Base-by-base conservation (phyloP, 2,888 invertebrate species). In the Papilio gigon region DNA sequence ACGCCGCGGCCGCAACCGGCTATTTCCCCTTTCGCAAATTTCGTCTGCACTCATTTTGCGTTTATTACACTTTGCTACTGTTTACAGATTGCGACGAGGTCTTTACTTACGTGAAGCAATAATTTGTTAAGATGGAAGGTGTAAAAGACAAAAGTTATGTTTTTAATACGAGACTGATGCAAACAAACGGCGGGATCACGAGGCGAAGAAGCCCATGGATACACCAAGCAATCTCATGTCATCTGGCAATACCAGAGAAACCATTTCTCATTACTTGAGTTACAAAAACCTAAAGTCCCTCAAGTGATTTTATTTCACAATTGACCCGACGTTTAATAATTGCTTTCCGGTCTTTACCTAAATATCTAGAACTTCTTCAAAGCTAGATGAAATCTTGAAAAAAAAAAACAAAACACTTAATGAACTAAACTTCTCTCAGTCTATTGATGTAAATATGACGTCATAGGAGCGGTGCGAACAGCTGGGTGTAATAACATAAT, bases 381-480 rank as follows among this genome's bases (percentile, higher is more conserved):
- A 17, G 8, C 8, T 44, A 44, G 44, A 14, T 44, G 20, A 42
- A 4, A 20, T 44, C 2, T 2, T 44, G 20, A 2, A 44, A 44
- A 4, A 20, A 1, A 4, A 14, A 14, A 14, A 37, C 12, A 37
- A 37, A 37, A 37, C 37, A 40, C 37, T 40, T 77, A 70, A 74
- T 75, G 77, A 79, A 82, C 84, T 81, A 83, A 84, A 83, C 82
- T 81, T 72, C 14, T 12, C 35, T 27, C 12, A 59, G 6, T 20
- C 17, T 37, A 35, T 37, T 40, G 22, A 44, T 42, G 30, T 44
- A 81, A 80, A 81, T 83, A 77, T 80, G 84, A 83, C 78, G 79
- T 79, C 80, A 82, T 82, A 77, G 79, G 73, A 70, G 71, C 67
- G 71, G 50, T 65, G 70, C 56, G 72, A 70, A 74, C 73, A 33